Evolutionary conservation across 2,113 vertebrate genomes (phyloP), one percentile per base, ranked within the genome.

Genomic region (Cygnus buccinator): DNA sequence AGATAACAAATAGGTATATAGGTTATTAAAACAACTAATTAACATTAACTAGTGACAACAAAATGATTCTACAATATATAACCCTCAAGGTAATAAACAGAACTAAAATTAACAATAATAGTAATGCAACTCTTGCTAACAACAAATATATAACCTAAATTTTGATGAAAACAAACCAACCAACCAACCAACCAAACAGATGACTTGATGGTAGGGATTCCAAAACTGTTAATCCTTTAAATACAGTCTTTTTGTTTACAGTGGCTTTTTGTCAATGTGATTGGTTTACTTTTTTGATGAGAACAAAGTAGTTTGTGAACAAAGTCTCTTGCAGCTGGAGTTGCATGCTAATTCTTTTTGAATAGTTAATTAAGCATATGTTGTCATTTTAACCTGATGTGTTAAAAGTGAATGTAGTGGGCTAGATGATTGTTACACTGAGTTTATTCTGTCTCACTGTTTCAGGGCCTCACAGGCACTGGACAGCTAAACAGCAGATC

Each of bases 231-330:
- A 94, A 96, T 98, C 97, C 89, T 98, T 96, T 98, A 96, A 98
- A 97, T 97, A 98, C 96, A 98, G 96, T 97, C 95, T 98, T 97
- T 98, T 98, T 98, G 97, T 98, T 98, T 98, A 97, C 84, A 84
- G 98, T 98, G 98, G 98, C 98, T 98, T 98, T 98, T 98, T 98
- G 98, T 98, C 97, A 95, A 97, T 98, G 98, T 98, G 97, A 98
- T 98, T 98, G 99, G 99, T 99, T 99, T 99, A 99, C 99, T 99
- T 99, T 99, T 99, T 99, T 99, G 99, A 99, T 99, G 98, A 98
- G 98, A 98, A 98, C 98, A 96, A 97, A 98, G 95, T 92, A 95
- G 94, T 97, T 97, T 97, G 95, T 95, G 89, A 93, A 95, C 93
- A 93, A 94, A 97, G 88, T 92, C 73, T 96, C 61, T 97, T 97